These are phyloP conservation scores for Torymus aiolomorphi DNA, from an alignment of 2,888 invertebrate genomes.

Conservation along the genomic window DNA sequence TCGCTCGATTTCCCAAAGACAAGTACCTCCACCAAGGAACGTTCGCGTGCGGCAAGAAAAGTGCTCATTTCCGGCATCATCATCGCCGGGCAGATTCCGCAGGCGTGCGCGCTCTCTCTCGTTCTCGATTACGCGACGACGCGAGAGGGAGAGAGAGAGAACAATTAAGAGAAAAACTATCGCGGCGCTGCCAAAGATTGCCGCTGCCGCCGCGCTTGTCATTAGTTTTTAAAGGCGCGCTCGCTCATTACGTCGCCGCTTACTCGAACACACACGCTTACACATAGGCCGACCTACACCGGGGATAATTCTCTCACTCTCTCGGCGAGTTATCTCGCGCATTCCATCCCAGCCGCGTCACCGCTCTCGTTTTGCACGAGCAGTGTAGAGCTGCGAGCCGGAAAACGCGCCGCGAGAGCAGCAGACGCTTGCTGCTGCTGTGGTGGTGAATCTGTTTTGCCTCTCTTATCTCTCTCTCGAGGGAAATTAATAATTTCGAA, in stretches of 20 bases:
- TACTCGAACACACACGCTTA: too few species aligned
- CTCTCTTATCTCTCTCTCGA: slow-evolving; percentile 3
- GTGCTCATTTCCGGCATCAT: background rate
- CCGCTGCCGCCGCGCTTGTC: background rate
- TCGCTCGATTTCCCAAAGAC: too few species aligned
- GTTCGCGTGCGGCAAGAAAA: slow-evolving; percentile 4
- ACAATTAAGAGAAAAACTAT: too few species aligned
- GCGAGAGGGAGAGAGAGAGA: too few species aligned
- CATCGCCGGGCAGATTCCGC: too few species aligned
- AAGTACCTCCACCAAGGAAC: background rate
- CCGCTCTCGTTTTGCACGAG: slow-evolving; percentile 59
- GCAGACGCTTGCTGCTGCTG: background rate
- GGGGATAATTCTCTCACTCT: slow-evolving; percentile 45
- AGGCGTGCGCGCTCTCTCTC: too few species aligned
- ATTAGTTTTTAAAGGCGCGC: slow-evolving; percentile 36
- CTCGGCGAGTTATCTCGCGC: slow-evolving; percentile 62
- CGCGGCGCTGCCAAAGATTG: too few species aligned
- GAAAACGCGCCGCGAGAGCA: slow-evolving; percentile 17
- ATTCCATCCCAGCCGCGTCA: slow-evolving; percentile 71
- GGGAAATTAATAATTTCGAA: slow-evolving; percentile 47
- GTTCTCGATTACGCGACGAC: too few species aligned
- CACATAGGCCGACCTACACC: slow-evolving; percentile 9
- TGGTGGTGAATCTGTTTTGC: background rate
- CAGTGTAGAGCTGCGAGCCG: background rate
- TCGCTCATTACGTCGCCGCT: background rate